Percentiles rank a stretch among this genome's conserved stretches.
These are phyloP conservation scores for Diogma glabrata DNA, from an alignment of 2,888 invertebrate genomes.

Conservation along the genomic window DNA sequence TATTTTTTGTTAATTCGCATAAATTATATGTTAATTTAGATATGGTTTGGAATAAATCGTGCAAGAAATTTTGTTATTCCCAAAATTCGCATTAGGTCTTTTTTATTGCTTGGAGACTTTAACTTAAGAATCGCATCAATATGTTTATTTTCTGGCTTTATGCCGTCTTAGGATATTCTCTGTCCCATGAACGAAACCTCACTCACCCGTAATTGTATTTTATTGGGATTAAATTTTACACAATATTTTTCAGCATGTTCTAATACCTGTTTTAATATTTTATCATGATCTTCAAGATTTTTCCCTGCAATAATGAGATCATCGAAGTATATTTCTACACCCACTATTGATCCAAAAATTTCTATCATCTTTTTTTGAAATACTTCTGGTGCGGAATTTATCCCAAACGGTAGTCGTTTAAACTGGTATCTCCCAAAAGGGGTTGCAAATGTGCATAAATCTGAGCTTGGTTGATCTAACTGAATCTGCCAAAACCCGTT, in stretches of 20 bases:
- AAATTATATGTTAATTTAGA: too few species aligned
- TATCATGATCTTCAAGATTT: conserved; percentile 16
- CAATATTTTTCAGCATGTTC: too few species aligned
- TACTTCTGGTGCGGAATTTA: too few species aligned
- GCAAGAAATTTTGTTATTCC: background rate
- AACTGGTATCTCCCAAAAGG: conserved; percentile 17
- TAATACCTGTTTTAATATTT: conserved; percentile 10
- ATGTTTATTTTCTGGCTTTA: background rate
- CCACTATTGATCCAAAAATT: too few species aligned
- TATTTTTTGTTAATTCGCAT: too few species aligned
- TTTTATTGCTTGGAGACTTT: background rate
- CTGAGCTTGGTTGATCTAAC: conserved; percentile 13
- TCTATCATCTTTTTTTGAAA: too few species aligned
- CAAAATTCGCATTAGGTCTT: background rate
- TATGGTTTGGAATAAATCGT: background rate
- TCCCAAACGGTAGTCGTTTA: conserved; percentile 15
- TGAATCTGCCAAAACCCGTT: conserved; percentile 19
- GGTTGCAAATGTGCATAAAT: conserved; percentile 20
- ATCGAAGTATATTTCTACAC: conserved; percentile 22
- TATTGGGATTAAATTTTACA: conserved; percentile 7
- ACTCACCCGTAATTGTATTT: conserved; percentile 9
- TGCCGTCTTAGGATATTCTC: background rate
- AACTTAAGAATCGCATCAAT: background rate
- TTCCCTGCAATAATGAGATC: conserved; percentile 19
- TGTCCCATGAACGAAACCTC: conserved; percentile 11